Percentiles rank a stretch among this genome's conserved stretches.
Conservation (phyloP, 1,140 invertebrate genomes). For the Sinella curviseta region DNA sequence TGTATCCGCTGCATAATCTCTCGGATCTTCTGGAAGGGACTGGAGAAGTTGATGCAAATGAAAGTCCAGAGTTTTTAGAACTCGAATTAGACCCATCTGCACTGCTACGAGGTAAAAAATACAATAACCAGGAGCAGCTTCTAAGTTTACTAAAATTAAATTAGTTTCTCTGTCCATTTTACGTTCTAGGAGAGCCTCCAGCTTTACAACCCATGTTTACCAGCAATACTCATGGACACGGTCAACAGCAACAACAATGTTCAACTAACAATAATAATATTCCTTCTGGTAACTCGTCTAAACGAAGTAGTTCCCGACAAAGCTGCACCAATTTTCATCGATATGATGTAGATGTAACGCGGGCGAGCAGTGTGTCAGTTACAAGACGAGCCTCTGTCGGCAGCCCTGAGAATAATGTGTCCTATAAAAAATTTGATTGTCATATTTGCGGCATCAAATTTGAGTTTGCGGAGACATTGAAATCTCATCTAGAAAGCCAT, state of each 20-base stretch:
- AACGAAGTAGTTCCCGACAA: background rate
- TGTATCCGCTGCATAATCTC: background rate
- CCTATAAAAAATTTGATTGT: background rate
- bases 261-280: background rate
- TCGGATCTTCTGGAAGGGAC: background rate
- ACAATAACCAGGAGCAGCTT: background rate
- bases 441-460: conserved; percentile 7
- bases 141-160: background rate
- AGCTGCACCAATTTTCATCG: background rate
- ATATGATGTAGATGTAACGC: background rate
- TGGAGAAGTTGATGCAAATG: background rate
- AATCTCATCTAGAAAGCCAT: background rate
- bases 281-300: background rate
- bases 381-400: background rate
- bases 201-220: background rate
- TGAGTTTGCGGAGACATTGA: conserved; percentile 7
- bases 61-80: conserved; percentile 8
- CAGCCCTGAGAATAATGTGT: background rate
- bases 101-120: background rate
- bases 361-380: background rate
- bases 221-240: background rate
- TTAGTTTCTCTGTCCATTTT: too few relatives aligned
- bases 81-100: background rate
- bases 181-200: background rate
- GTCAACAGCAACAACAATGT: background rate